A percentile compares a stretch with the other conserved stretches of the same genome.
Evolutionary conservation across 2,888 invertebrate genomes (phyloP).

Genomic region (Eledona agricola): DNA sequence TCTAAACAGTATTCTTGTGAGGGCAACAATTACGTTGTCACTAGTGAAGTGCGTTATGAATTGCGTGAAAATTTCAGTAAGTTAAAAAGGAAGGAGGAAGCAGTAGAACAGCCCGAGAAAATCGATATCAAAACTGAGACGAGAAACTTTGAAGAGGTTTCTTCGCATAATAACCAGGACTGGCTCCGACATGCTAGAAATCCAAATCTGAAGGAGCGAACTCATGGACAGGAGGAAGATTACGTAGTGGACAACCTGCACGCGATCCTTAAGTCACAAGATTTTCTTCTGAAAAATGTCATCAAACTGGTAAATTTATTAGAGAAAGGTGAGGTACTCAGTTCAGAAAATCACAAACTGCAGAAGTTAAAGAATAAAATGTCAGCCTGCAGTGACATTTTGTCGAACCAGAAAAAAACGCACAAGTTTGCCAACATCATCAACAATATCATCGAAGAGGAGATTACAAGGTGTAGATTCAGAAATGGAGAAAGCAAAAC

Average conservation of each 20-base stretch:
- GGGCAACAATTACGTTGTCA: conserved; percentile 1
- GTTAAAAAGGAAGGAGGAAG: background rate
- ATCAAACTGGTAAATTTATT: conserved; percentile 14
- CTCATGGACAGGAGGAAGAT: background rate
- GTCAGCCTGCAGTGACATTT: conserved; percentile 19
- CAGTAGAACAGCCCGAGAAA: too few relatives aligned
- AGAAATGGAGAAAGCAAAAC: conserved; percentile 12
- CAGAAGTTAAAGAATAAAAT: conserved; percentile 19
- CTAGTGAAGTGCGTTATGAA: background rate
- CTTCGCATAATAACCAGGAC: too few relatives aligned
- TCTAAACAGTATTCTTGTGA: conserved; percentile 14
- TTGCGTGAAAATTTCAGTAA: conserved; percentile 7
- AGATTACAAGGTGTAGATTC: conserved; percentile 22
- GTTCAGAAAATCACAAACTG: conserved; percentile 1
- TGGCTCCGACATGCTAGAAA: background rate
- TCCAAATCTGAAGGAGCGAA: background rate
- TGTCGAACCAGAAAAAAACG: background rate
- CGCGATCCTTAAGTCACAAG: conserved; percentile 30
- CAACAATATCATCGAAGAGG: conserved; percentile 22
- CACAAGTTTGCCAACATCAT: conserved; percentile 9
- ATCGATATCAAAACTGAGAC: background rate
- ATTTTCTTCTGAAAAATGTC: conserved; percentile 26
- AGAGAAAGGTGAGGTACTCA: conserved; percentile 6
- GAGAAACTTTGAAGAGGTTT: background rate
- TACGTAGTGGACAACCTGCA: conserved; percentile 19